Evolutionary conservation across 1,140 invertebrate genomes (phyloP).

Genomic region (Tribolium madens): DNA sequence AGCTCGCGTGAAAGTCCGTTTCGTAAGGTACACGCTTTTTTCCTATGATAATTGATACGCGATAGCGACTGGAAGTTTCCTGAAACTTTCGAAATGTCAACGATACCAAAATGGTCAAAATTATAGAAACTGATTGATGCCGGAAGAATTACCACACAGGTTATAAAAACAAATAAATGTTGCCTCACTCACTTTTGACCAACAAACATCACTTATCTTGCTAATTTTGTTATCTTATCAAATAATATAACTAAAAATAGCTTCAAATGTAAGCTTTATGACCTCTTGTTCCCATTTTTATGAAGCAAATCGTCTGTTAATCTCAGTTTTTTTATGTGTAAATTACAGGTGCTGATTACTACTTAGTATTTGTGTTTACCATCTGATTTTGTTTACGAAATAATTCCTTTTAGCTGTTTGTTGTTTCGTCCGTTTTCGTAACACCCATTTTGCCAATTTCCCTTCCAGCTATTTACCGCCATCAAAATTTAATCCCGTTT

Average conservation of each 20-base stretch:
- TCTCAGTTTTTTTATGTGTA: not conserved
- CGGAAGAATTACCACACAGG: not conserved
- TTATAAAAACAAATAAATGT: not conserved
- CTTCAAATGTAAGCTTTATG: too few relatives aligned
- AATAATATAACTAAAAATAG: too few relatives aligned
- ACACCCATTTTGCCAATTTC: not conserved
- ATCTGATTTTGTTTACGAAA: constrained; percentile 1
- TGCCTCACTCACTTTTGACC: too few relatives aligned
- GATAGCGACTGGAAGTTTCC: not conserved
- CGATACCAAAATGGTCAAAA: not conserved
- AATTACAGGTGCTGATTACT: not conserved
- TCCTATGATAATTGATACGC: constrained; percentile 6
- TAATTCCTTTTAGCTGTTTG: constrained; percentile 5
- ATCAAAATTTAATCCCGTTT: not conserved
- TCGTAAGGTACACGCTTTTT: constrained; percentile 20
- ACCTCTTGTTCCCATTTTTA: too few relatives aligned
- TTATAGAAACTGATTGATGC: not conserved
- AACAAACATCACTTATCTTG: too few relatives aligned
- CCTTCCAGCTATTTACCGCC: not conserved
- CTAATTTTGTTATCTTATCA: too few relatives aligned
- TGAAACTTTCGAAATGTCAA: constrained; percentile 8
- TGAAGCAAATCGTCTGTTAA: not conserved
- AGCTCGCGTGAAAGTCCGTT: constrained; percentile 21
- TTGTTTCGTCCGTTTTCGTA: not conserved
- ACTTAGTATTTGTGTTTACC: not conserved